These are phyloP conservation scores for Drosophila gaucha DNA, from an alignment of 2,888 invertebrate genomes.

Conservation along the genomic window DNA sequence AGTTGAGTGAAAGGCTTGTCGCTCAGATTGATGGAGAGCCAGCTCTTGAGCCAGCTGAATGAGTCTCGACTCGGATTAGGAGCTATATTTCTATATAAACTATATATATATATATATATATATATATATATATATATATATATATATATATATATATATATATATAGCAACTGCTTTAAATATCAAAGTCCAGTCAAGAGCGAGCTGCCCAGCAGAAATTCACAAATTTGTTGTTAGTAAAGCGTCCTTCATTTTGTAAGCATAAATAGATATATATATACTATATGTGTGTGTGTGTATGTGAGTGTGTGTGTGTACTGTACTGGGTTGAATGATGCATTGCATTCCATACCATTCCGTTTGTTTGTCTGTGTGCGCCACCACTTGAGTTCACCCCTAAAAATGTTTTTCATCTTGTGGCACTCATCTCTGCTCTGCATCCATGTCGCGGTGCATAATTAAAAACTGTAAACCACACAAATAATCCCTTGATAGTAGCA, in stretches of 20 bases:
- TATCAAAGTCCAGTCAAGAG: constrained; percentile 9
- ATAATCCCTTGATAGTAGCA: constrained; percentile 77
- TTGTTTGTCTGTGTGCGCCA: constrained; percentile 45
- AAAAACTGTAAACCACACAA: constrained; percentile 79
- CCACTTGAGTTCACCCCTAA: constrained; percentile 73
- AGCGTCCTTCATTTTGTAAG: constrained; percentile 56
- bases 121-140: background rate
- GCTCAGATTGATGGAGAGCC: constrained; percentile 7
- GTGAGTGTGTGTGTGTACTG: background rate
- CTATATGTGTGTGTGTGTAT: background rate
- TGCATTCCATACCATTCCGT: constrained; percentile 5
- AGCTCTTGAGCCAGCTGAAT: constrained; percentile 1
- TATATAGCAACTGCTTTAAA: background rate
- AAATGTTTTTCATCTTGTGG: constrained; percentile 49
- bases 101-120: background rate
- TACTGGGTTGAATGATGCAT: constrained; percentile 1
- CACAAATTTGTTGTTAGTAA: constrained; percentile 21
- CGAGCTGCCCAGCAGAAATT: constrained; percentile 5
- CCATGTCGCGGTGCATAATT: constrained; percentile 78
- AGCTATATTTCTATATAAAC: background rate
- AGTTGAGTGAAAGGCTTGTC: constrained; percentile 6
- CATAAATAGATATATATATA: constrained; percentile 4
- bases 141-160: background rate
- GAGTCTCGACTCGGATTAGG: background rate
- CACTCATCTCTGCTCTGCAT: constrained; percentile 32